phyloP scores from a whole-genome alignment of 1,140 invertebrate genomes.

The Palaemon carinicauda region DNA sequence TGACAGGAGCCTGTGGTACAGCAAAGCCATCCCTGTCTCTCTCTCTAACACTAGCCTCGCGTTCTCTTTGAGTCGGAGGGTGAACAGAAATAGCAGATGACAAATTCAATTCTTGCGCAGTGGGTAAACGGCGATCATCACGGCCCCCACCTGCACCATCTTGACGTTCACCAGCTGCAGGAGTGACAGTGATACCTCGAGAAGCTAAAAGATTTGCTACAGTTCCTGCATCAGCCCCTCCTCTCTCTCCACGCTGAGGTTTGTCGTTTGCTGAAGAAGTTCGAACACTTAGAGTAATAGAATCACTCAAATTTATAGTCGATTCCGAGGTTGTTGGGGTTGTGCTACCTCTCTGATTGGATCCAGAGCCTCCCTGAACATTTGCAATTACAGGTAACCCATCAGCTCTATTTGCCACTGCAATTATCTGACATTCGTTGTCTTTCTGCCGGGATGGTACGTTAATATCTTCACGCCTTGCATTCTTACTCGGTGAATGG shows the following conservation, averaged over 20 bases:
- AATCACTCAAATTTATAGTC: constrained; percentile 72
- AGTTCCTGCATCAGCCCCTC: constrained; percentile 71
- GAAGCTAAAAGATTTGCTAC: constrained; percentile 79
- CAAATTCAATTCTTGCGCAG: constrained; percentile 68
- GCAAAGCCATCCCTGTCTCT: constrained; percentile 58
- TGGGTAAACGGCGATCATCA: constrained; percentile 56
- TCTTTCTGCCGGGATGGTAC: constrained; percentile 71
- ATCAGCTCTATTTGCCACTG: constrained; percentile 77
- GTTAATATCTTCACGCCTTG: constrained; percentile 61
- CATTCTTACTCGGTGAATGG: constrained; percentile 54
- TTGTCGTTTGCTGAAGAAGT: constrained; percentile 66
- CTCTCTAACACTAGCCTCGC: constrained; percentile 31
- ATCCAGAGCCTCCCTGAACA: constrained; percentile 70
- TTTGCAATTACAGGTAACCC: constrained; percentile 77
- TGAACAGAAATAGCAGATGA: constrained; percentile 78
- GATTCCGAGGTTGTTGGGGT: constrained; percentile 64
- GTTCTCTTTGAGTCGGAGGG: constrained; percentile 56
- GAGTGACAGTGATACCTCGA: constrained; percentile 78
- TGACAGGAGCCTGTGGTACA: constrained; percentile 56
- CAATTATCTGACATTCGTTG: constrained; percentile 74
- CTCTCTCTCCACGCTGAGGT: constrained; percentile 64
- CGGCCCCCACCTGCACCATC: constrained; percentile 37
- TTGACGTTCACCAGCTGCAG: constrained; percentile 64
- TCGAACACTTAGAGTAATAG: constrained; percentile 73
- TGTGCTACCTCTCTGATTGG: background rate